Conservation (phyloP, 2,888 invertebrate genomes). For the Eilema depressum region DNA sequence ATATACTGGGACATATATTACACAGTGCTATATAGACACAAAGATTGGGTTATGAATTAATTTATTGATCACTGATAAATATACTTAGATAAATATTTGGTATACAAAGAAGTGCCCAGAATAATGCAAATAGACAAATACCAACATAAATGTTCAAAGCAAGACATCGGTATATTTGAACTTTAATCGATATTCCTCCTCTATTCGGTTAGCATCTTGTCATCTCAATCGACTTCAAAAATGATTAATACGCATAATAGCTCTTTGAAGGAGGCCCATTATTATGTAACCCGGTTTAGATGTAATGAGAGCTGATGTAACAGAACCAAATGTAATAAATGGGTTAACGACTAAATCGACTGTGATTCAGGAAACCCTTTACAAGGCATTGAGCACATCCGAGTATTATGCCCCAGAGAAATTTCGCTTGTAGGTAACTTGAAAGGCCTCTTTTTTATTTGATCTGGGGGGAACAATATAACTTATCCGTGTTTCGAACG, state of each 20-base stretch:
- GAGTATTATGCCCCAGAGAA: slow-evolving; percentile 4
- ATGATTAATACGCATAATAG: not conserved
- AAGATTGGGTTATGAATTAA: too few species aligned
- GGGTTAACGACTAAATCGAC: not conserved
- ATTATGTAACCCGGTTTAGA: not conserved
- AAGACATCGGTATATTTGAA: not conserved
- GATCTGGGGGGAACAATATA: not conserved
- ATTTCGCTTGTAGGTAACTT: slow-evolving; percentile 4
- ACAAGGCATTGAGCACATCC: slow-evolving; percentile 4
- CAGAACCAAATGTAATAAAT: slow-evolving; percentile 5
- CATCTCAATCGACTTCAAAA: not conserved
- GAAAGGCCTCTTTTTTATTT: not conserved
- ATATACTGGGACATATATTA: slow-evolving; percentile 1
- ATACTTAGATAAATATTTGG: not conserved
- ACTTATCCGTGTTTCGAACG: not conserved
- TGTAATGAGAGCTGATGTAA: slow-evolving; percentile 1
- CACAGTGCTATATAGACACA: not conserved
- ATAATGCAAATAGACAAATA: too few species aligned
- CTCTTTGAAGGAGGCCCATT: not conserved
- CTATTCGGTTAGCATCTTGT: not conserved
- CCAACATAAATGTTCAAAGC: too few species aligned
- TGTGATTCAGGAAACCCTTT: slow-evolving; percentile 4
- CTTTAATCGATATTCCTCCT: not conserved
- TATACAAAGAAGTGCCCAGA: not conserved
- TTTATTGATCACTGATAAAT: not conserved